A percentile compares a stretch with the other conserved stretches of the same genome.
phyloP scores from a whole-genome alignment of 1,140 invertebrate species.

The Polyergus mexicanus region DNA sequence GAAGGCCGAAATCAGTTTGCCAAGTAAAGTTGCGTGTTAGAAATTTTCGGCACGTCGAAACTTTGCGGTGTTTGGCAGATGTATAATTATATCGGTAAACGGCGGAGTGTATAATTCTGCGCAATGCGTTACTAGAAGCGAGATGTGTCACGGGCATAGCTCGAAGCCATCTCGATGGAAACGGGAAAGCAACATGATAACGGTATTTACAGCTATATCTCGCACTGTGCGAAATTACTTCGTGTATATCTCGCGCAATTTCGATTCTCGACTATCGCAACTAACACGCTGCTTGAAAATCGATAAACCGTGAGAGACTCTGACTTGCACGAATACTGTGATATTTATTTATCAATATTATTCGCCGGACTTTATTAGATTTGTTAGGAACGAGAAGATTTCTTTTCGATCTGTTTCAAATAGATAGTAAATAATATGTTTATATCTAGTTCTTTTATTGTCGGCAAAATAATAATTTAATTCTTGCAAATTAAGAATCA shows the following conservation, averaged over 20 bases:
- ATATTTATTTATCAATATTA: constrained; percentile 9
- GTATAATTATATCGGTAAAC: constrained; percentile 65
- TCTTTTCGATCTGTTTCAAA: neutral
- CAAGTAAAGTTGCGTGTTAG: constrained; percentile 34
- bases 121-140: constrained; percentile 55
- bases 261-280: constrained; percentile 57
- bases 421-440: neutral
- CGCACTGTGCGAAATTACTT: constrained; percentile 43
- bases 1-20: constrained; percentile 55
- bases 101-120: constrained; percentile 54
- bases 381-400: neutral
- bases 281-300: neutral
- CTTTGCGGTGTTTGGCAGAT: constrained; percentile 44
- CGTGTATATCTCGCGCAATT: constrained; percentile 50
- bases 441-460: neutral
- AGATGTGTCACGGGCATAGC: constrained; percentile 58
- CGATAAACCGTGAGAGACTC: constrained; percentile 18
- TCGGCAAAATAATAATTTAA: neutral
- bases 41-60: constrained; percentile 66
- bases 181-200: constrained; percentile 66
- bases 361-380: neutral
- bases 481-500: neutral
- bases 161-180: constrained; percentile 56
- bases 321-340: neutral
- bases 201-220: constrained; percentile 60